phyloP scores from a whole-genome alignment of 2,113 vertebrate species.

The Mobula hypostoma region DNA sequence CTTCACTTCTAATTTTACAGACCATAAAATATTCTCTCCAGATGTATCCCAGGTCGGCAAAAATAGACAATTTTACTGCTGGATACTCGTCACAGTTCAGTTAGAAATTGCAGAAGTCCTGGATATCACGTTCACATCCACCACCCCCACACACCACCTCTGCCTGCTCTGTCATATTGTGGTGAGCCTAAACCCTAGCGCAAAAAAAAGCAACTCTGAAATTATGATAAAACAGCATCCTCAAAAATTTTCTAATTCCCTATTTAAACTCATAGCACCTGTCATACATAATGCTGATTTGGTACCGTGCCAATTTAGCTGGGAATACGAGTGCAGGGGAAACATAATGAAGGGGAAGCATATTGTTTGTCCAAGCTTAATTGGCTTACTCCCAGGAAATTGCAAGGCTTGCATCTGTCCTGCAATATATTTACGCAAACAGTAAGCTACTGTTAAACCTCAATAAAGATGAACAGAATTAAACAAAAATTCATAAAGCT shows the following conservation, averaged over 20 bases:
- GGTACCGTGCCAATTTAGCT: neutral
- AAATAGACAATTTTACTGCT: neutral
- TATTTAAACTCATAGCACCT: neutral
- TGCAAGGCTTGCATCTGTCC: neutral
- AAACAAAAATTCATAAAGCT: neutral
- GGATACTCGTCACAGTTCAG: neutral
- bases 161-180: neutral
- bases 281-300: neutral
- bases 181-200: neutral
- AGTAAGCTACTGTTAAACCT: neutral
- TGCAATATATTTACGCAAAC: neutral
- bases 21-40: neutral
- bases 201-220: neutral
- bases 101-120: neutral
- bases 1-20: constrained; percentile 9
- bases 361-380: neutral
- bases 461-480: constrained; percentile 19
- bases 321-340: neutral
- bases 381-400: neutral
- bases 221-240: neutral
- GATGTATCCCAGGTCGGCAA: neutral
- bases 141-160: neutral
- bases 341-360: neutral
- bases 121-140: neutral
- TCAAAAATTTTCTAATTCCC: neutral